These are phyloP conservation scores for Anas acuta DNA, from an alignment of 2,797 vertebrate genomes.

Conservation along the genomic window DNA sequence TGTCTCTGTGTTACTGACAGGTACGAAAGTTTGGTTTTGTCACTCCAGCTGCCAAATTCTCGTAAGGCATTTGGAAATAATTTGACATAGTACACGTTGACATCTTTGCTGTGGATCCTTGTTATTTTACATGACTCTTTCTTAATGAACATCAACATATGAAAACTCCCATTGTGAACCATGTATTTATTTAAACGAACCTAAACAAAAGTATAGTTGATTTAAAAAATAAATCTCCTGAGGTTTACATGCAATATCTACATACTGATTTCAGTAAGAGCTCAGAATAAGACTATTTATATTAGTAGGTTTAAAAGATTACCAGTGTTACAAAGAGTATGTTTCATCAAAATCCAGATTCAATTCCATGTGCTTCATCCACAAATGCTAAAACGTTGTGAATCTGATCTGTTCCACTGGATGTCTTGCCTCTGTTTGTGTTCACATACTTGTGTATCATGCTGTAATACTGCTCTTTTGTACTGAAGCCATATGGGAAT, in stretches of 20 bases:
- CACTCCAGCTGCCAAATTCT: background rate
- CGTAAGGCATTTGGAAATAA: background rate
- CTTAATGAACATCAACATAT: background rate
- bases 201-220: background rate
- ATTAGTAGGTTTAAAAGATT: background rate
- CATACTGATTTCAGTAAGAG: background rate
- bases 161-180: background rate
- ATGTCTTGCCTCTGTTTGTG: accelerated
- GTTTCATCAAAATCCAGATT: background rate
- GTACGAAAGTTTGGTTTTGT: background rate
- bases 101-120: background rate
- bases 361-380: background rate
- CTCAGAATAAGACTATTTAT: background rate
- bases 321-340: background rate
- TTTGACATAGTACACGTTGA: accelerated
- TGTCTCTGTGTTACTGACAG: background rate
- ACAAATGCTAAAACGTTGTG: conserved; percentile 51
- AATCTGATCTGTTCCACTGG: accelerated
- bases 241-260: background rate
- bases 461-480: conserved; percentile 74
- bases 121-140: background rate
- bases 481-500: conserved; percentile 59
- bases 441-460: conserved; percentile 75
- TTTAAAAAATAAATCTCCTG: background rate
- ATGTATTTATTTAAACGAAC: background rate